Conservation (phyloP, 2,797 vertebrate species). For the Scyliorhinus canicula region DNA sequence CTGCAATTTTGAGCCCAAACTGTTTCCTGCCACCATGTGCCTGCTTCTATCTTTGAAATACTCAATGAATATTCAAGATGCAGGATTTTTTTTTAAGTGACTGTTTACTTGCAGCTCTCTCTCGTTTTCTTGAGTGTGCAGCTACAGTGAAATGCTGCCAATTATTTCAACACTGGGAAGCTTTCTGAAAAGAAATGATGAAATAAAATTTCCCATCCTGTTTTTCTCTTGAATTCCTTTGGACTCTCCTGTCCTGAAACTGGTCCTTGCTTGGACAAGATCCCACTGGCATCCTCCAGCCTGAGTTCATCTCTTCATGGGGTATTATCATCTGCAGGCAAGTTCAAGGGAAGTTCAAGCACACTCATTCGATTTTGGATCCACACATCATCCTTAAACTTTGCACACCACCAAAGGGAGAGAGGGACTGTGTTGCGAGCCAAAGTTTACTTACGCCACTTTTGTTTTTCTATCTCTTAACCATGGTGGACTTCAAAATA, state of each 20-base stretch:
- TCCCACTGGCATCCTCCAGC: neutral
- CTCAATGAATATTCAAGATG: neutral
- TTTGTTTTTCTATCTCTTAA: neutral
- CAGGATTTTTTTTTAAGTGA: neutral
- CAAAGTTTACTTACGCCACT: neutral
- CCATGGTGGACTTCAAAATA: too few species aligned
- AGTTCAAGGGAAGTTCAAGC: neutral
- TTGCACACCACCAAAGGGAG: neutral
- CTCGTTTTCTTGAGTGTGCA: neutral
- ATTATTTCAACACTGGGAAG: neutral
- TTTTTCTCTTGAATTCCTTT: neutral
- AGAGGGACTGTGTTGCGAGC: neutral
- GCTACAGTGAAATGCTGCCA: neutral
- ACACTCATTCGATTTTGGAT: neutral
- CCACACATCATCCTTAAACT: neutral
- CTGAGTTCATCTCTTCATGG: neutral
- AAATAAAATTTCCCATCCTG: neutral
- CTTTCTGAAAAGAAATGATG: neutral
- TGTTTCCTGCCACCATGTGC: neutral
- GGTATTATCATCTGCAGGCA: neutral
- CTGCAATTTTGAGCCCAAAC: neutral
- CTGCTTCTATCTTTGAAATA: neutral
- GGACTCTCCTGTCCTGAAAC: neutral
- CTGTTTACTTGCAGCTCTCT: neutral
- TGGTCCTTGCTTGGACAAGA: neutral